phyloP scores from a whole-genome alignment of 1,140 invertebrate genomes.

The Druon quercuslanigerum region DNA sequence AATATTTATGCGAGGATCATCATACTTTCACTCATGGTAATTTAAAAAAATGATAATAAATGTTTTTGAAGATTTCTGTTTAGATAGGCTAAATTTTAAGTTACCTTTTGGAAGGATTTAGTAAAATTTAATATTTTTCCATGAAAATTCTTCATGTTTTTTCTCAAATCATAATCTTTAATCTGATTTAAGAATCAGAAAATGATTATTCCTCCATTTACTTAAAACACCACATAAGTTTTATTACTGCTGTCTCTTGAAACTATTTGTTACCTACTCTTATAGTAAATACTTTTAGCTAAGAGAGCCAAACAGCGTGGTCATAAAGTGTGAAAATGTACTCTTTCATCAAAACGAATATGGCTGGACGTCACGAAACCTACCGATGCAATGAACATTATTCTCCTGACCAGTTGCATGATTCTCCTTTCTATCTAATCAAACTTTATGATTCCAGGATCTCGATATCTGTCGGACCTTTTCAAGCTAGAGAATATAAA shows the following conservation, averaged over 20 bases:
- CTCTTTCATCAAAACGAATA: slow-evolving; percentile 16
- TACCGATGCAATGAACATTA: neutral
- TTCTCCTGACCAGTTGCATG: neutral
- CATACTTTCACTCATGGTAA: no score
- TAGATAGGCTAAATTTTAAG: no score
- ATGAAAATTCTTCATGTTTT: no score
- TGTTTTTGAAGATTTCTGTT: no score
- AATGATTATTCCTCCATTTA: neutral
- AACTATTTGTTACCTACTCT: slow-evolving; percentile 14
- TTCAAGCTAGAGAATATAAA: no score
- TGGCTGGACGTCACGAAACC: neutral
- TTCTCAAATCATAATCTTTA: no score
- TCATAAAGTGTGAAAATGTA: neutral
- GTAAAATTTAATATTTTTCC: no score
- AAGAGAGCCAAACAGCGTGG: neutral
- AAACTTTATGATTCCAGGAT: neutral
- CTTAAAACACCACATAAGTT: neutral
- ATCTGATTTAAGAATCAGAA: no score
- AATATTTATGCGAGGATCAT: no score
- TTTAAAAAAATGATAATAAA: no score
- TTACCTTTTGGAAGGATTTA: no score
- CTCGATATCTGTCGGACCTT: neutral
- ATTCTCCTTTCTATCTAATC: neutral
- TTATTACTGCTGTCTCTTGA: neutral
- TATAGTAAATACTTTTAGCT: neutral